Conservation (phyloP, 2,888 invertebrate genomes). For the Pyrochroa serraticornis region DNA sequence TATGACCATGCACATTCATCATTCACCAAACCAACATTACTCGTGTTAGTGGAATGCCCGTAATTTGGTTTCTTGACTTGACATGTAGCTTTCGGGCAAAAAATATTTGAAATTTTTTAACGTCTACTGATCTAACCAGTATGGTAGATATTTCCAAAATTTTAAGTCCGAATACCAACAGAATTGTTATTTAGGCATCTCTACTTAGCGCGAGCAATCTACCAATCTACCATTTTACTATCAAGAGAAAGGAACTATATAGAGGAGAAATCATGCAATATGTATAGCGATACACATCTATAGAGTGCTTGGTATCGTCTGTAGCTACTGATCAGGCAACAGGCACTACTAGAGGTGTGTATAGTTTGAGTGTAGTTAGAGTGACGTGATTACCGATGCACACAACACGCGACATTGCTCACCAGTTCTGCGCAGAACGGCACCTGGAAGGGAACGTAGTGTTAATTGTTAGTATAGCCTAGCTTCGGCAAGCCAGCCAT, state of each 20-base stretch:
- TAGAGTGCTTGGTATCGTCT: slow-evolving; percentile 53
- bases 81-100: not conserved
- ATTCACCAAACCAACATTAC: slow-evolving; percentile 30
- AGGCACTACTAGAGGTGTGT: slow-evolving; percentile 60
- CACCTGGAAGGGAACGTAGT: slow-evolving; percentile 73
- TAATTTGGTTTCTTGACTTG: too few relatives aligned
- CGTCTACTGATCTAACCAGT: too few relatives aligned
- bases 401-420: slow-evolving; percentile 95
- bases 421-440: slow-evolving; percentile 93
- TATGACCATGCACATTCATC: slow-evolving; percentile 34
- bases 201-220: slow-evolving; percentile 1
- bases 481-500: slow-evolving; percentile 55
- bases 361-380: slow-evolving; percentile 61
- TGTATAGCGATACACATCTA: slow-evolving; percentile 54
- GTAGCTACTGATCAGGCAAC: slow-evolving; percentile 32
- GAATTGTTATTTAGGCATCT: too few relatives aligned
- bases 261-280: slow-evolving; percentile 36
- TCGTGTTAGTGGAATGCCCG: not conserved
- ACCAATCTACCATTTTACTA: slow-evolving; percentile 9
- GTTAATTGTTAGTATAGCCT: slow-evolving; percentile 61
- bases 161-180: too few relatives aligned
- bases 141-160: not conserved
- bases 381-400: slow-evolving; percentile 91
- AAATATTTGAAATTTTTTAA: not conserved
- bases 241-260: slow-evolving; percentile 23